Evolutionary conservation across 2,888 invertebrate species (phyloP).

Genomic region (Napeogenes inachia): DNA sequence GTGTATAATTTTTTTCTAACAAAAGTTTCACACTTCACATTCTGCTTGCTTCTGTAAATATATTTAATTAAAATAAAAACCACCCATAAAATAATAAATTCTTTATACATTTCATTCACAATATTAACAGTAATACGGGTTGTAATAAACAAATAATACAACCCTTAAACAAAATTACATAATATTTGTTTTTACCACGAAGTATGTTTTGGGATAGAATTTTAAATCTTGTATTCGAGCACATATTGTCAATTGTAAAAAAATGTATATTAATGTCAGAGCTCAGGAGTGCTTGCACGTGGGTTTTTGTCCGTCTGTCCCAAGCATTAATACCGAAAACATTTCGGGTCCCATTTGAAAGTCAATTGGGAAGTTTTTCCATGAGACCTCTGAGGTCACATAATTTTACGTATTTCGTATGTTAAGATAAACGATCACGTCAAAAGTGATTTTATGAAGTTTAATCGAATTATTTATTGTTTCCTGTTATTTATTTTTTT

Average conservation of each 20-base stretch:
- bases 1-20: too few relatives aligned
- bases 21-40: too few relatives aligned
- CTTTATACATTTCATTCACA: too few relatives aligned
- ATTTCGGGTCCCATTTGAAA: slow-evolving; percentile 26
- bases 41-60: too few relatives aligned
- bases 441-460: slow-evolving; percentile 17
- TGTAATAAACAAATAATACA: too few relatives aligned
- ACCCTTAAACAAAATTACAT: not conserved
- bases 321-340: slow-evolving; percentile 23
- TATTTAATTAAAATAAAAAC: too few relatives aligned
- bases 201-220: not conserved
- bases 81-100: too few relatives aligned
- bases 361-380: slow-evolving; percentile 30
- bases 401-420: not conserved
- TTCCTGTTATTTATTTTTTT: too few relatives aligned
- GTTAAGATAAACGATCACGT: slow-evolving; percentile 15
- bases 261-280: slow-evolving; percentile 15
- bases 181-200: not conserved
- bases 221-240: not conserved
- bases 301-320: slow-evolving; percentile 27
- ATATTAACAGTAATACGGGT: too few relatives aligned
- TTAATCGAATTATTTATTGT: slow-evolving; percentile 22
- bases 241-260: slow-evolving; percentile 2
- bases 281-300: slow-evolving; percentile 10
- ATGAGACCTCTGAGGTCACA: slow-evolving; percentile 19